Percentiles rank a stretch among this genome's conserved stretches.
phyloP scores from a whole-genome alignment of 2,113 vertebrate genomes.

The Empidonax traillii region DNA sequence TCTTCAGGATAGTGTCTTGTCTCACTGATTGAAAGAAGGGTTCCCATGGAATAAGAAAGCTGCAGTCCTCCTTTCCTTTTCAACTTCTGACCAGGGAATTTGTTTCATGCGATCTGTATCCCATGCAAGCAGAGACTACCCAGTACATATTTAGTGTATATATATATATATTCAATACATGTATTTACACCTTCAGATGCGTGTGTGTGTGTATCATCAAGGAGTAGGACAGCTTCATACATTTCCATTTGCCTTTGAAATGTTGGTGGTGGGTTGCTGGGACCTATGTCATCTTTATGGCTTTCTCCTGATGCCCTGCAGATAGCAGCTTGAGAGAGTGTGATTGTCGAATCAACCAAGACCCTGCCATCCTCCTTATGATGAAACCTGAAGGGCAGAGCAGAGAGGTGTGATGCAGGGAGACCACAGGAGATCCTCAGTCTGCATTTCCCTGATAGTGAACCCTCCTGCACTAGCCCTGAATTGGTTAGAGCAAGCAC shows the following conservation, averaged over 20 bases:
- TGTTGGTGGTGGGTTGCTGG: not conserved
- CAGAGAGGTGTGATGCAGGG: not conserved
- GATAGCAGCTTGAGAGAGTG: not conserved
- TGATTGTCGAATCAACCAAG: not conserved
- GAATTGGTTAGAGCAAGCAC: not conserved
- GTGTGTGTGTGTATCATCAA: not conserved
- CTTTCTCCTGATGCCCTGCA: not conserved
- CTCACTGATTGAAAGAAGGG: not conserved
- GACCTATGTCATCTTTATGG: not conserved
- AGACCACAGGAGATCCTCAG: fast-evolving
- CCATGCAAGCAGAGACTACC: not conserved
- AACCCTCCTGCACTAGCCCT: not conserved
- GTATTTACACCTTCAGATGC: not conserved
- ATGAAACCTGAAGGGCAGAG: not conserved
- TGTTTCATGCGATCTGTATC: not conserved
- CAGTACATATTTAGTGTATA: not conserved
- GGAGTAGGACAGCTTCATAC: not conserved
- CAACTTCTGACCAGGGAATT: not conserved
- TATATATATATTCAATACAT: not conserved
- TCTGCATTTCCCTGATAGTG: fast-evolving
- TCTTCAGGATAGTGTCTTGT: not conserved
- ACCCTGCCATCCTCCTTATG: fast-evolving
- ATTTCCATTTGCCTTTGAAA: not conserved
- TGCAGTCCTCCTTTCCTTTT: not conserved
- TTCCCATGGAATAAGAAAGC: not conserved